Base-by-base conservation (phyloP, 2,888 invertebrate genomes). In the Agonopterix subpropinquella region DNA sequence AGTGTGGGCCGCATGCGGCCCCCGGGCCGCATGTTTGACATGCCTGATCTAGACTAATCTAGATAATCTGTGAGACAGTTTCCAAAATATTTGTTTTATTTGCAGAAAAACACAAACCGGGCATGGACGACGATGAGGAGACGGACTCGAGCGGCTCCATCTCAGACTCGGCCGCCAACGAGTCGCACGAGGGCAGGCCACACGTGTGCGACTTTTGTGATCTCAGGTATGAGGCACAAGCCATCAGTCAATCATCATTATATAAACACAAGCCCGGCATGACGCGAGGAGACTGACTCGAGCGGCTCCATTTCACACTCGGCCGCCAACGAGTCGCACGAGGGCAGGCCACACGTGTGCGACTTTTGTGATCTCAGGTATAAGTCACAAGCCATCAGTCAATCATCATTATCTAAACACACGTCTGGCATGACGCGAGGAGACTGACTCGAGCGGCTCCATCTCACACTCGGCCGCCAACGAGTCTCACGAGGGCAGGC, bases 121-220 rank as follows among this genome's bases (percentile, higher is more conserved):
- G 65, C 11, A 63, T 82, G 62, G 87, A 87, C 0, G 87, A 87
- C n/a, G 87, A 88, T 11, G 86, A 87, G 36, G 88, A 88, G 59
- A 87, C 88, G 0, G 87, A 87, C 47, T 87, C 87, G 0, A 87
- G 85, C 50, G 85, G 85, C 2, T 86, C 86, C 1, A 68, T 86
- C 45, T 88, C 88, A 0, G 87, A 88, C 58, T 72, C 81, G 0
- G 77, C 78, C 1, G 67, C 71, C 42, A 77, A 74, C 55, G 87
- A 85, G 45, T 65, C 77, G 2, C 75, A 73, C 47, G 86, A 87
- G 43, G 74, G 75, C 1, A 67, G 87, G 0, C 87, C 87, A 0
- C 86, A 88, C 50, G 86, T 85, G 11, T 88, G 88, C 57, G 88
- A 88, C 36, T 68, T 87, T 0, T 88, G 88, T 52, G 88, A 87